A percentile compares a stretch with the other conserved stretches of the same genome.
phyloP scores from a whole-genome alignment of 1,140 invertebrate genomes.

The Neodiprion virginianus region DNA sequence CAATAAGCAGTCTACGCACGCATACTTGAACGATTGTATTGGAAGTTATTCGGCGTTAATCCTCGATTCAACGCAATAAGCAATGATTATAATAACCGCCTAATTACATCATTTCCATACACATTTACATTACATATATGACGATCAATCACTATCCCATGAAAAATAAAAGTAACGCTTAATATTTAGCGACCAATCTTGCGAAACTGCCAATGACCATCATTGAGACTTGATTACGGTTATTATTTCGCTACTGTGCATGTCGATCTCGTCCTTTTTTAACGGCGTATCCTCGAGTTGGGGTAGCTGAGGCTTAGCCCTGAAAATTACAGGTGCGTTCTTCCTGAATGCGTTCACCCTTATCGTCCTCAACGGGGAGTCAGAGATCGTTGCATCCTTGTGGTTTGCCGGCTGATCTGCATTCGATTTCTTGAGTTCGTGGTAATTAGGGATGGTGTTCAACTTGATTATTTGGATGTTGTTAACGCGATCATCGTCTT shows the following conservation, averaged over 20 bases:
- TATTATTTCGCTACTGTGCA: not conserved
- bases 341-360: conserved; percentile 39
- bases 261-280: not conserved
- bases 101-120: not conserved
- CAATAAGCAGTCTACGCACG: not conserved
- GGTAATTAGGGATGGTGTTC: not conserved
- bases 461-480: not conserved
- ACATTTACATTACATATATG: not conserved
- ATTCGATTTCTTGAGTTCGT: conserved; percentile 19
- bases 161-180: not conserved
- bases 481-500: not conserved
- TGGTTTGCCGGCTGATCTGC: not conserved
- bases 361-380: conserved; percentile 48
- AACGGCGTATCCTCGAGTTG: conserved; percentile 29
- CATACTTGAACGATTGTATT: not conserved
- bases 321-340: conserved; percentile 41
- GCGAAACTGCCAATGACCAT: not conserved
- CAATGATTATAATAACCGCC: not conserved
- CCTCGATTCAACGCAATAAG: not conserved
- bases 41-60: not conserved
- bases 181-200: not conserved
- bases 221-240: conserved; percentile 8
- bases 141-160: not conserved
- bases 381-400: conserved; percentile 10
- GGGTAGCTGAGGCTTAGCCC: conserved; percentile 44